Evolutionary conservation across 2,113 vertebrate genomes (phyloP).

Genomic region (Pseudois nayaur): DNA sequence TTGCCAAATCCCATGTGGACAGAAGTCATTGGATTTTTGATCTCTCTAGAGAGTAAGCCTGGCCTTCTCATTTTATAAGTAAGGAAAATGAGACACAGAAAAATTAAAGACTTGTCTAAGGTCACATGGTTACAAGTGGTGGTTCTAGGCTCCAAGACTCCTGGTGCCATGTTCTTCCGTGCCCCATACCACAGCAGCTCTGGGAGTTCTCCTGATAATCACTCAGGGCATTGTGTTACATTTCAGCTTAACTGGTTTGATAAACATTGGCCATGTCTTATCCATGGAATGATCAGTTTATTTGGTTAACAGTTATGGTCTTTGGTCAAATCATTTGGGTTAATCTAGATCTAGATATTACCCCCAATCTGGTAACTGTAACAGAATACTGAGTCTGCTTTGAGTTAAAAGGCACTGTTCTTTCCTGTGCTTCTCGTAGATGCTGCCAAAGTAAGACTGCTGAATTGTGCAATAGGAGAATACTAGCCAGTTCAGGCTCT

Average conservation of each 20-base stretch:
- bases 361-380: not conserved
- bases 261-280: not conserved
- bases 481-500: constrained; percentile 36
- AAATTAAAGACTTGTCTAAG: not conserved
- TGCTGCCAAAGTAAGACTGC: constrained; percentile 32
- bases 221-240: not conserved
- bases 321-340: not conserved
- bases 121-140: not conserved
- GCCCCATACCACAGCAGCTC: not conserved
- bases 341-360: not conserved
- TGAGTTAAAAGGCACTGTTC: not conserved
- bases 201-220: not conserved
- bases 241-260: not conserved
- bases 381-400: not conserved
- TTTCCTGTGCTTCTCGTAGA: constrained; percentile 28
- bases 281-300: not conserved
- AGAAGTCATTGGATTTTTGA: not conserved
- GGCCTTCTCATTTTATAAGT: not conserved
- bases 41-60: not conserved
- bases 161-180: rapidly evolving
- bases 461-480: constrained; percentile 44
- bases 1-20: not conserved
- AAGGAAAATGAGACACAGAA: not conserved
- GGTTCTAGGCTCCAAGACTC: not conserved
- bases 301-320: not conserved